Evolutionary conservation across 2,888 invertebrate species (phyloP), one percentile per base, ranked within the genome.

Genomic region (Leuctra nigra): DNA sequence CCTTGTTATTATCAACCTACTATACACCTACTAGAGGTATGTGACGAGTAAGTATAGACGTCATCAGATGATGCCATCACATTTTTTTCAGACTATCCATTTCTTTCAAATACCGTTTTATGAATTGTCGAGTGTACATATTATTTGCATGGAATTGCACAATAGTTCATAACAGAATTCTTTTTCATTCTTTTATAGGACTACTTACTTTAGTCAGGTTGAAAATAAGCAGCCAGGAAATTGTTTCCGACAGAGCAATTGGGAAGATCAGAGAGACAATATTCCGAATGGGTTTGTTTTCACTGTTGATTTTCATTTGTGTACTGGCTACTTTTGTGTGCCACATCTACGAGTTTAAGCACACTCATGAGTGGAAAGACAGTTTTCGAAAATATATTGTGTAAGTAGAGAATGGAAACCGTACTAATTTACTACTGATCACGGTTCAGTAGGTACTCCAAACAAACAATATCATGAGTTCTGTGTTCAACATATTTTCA

Each of bases 251-350:
- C 53, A 84, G 86, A 63, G 91, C 90, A 1, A 87, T 87, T 63
- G 82, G 86, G 65, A 93, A 93, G 74, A 91, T 95, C 61, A 83
- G 86, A 33, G 84, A 87, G 64, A 91, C 89, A 41, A 93, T 94
- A 61, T 83, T 91, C 3, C 81, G 93, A 53, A 86, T 94, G 77
- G 86, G 89, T 4, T 75, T 90, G 24, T 91, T 93, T 66, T 85
- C 88, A 0, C 73, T 86, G 16, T 77, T 91, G 50, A 84, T 87
- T 11, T 76, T 90, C 20, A 77, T 87, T 9, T 87, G 91, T 68
- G 87, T 89, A 41, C 72, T 87, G 52, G 85, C 87, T 59, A 88
- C 91, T 2, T 83, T 90, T 69, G 81, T 84, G 52, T 91, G 91
- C 62, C 92, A 95, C 68, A 74, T 87, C 50, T 90, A 93, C 68